Evolutionary conservation across 2,113 vertebrate species (phyloP).

Genomic region (Cynopterus brachyotis): DNA sequence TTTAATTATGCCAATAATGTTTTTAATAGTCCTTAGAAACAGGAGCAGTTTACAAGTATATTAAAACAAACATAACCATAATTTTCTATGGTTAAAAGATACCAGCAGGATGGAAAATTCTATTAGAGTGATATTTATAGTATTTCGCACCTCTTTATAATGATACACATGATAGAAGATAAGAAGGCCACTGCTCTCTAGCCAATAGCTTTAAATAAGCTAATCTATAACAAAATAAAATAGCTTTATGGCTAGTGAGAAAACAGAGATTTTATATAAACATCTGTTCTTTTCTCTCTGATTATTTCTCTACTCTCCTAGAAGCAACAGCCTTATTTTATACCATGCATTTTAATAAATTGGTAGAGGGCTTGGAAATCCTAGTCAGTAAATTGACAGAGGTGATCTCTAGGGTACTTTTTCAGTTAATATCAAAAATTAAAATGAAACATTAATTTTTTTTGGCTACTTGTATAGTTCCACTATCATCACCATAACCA

Average conservation of each 20-base stretch:
- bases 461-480: background rate
- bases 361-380: background rate
- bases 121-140: background rate
- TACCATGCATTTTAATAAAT: background rate
- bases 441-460: background rate
- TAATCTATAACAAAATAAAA: background rate
- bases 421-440: conserved; percentile 11
- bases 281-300: background rate
- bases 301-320: background rate
- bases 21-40: background rate
- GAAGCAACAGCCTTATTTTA: background rate
- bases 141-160: background rate
- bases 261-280: background rate
- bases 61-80: conserved; percentile 1
- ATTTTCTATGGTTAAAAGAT: background rate
- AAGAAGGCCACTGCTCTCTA: background rate
- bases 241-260: background rate
- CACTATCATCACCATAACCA: background rate
- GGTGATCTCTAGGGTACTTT: background rate
- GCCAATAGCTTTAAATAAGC: background rate
- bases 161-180: background rate
- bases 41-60: background rate
- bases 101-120: background rate
- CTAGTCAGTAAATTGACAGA: background rate
- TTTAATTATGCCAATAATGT: background rate